Base-by-base conservation (phyloP, 2,888 invertebrate genomes). In the Cartodere bifasciata region DNA sequence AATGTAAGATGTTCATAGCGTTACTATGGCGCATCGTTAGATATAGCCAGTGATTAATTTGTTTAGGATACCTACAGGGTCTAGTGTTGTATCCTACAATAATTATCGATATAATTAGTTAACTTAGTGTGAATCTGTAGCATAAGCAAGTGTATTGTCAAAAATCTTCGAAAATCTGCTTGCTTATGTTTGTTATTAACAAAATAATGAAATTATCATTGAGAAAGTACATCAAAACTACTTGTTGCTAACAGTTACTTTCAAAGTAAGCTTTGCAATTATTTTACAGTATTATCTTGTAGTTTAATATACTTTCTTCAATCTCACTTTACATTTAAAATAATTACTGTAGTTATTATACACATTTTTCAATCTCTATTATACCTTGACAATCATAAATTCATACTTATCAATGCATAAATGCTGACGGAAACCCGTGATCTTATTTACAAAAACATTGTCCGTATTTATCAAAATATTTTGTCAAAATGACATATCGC, bases 1-100 rank as follows among this genome's bases (percentile, higher is more conserved):
- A n/a, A n/a, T n/a, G n/a, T n/a, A n/a, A n/a, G n/a, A n/a, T n/a
- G n/a, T n/a, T n/a, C n/a, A n/a, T n/a, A n/a, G n/a, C n/a, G n/a
- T n/a, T n/a, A n/a, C n/a, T n/a, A n/a, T n/a, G n/a, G n/a, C n/a
- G n/a, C n/a, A 33, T 29, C 38, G 37, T 46, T 49, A 57, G 56
- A 48, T 48, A 46, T 58, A 56, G 56, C 53, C 54, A 56, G 54
- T 56, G 54, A 52, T 48, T 55, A 56, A 54, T 41, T 50, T 42
- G 44, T 45, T n/a, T 60, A 59, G 58, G 58, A 52, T 55, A 55
- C 51, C 51, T 50, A 60, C 60, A 60, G 60, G 60, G 60, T 60
- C 53, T 59, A 58, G 57, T n/a, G n/a, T 49, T 58, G 55, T 59
- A 56, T 59, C 60, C 60, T 59, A 55, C 49, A 54, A 50, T 31